Evolutionary conservation across 2,888 invertebrate genomes (phyloP).

Genomic region (Meta bourneti): DNA sequence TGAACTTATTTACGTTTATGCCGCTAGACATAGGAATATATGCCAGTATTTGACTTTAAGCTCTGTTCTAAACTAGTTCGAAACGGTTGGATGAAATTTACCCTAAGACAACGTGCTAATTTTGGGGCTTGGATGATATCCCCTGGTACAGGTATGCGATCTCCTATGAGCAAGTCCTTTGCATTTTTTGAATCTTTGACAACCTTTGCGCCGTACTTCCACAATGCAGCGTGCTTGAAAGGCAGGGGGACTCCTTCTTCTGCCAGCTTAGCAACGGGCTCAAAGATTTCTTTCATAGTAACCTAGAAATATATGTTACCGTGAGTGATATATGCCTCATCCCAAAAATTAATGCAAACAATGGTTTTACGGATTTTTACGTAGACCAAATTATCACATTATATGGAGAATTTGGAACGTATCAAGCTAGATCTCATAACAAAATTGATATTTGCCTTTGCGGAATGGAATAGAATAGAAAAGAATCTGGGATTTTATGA

Average conservation of each 20-base stretch:
- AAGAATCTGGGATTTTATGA: no score
- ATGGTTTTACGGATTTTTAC: not conserved
- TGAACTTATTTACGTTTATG: not conserved
- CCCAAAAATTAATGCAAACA: not conserved
- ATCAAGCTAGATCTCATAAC: no score
- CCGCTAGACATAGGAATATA: not conserved
- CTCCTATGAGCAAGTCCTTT: conserved; percentile 80
- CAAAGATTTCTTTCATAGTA: conserved; percentile 79
- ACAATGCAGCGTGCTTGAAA: conserved; percentile 78
- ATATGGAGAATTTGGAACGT: no score
- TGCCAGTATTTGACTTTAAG: not conserved
- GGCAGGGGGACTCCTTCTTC: conserved; percentile 80
- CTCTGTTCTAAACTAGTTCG: no score
- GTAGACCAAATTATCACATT: no score
- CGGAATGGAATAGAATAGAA: no score
- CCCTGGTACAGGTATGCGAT: conserved; percentile 80
- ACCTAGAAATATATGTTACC: conserved; percentile 78
- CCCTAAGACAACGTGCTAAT: conserved; percentile 62
- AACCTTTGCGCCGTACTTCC: conserved; percentile 74
- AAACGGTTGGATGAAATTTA: conserved; percentile 7
- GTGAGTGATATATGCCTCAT: not conserved
- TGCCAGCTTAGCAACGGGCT: conserved; percentile 80
- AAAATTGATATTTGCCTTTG: no score
- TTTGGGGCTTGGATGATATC: conserved; percentile 79
- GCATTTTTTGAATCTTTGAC: conserved; percentile 77